Base-by-base conservation (phyloP, 1,140 invertebrate genomes). In the Macrotrachela quadricornifera region DNA sequence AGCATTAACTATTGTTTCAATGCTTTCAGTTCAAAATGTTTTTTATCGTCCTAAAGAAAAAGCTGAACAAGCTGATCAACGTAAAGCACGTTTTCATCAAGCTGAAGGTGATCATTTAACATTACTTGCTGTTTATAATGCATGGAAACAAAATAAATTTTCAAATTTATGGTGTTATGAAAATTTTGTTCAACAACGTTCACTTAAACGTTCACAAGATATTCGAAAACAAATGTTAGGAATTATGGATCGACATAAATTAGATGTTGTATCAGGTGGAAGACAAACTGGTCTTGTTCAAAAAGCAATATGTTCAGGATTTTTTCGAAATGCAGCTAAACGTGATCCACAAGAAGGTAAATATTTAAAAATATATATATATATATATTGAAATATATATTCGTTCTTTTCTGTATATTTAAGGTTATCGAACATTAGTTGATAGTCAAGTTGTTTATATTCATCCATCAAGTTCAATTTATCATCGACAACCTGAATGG, bases 131-230 rank as follows among this genome's bases (percentile, higher is more conserved):
- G 91, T 99, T 4, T 99, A 95, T 66, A 99, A 99, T 65, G 91
- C 90, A 18, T 99, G 94, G 94, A 87, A 87, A 63, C 95, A 95
- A 63, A 95, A 96, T 67, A 94, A 96, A 65, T 96, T 95, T 69
- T 91, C 85, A 1, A 92, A 88, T 67, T 85, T 88, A 0, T 99
- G 92, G 94, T 99, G 92, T 68, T 95, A 92, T 65, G 92, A 99
- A 67, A 99, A 99, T 72, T 99, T 97, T 71, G 86, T 99, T 10
- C 94, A 99, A 73, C 87, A 46, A n/a, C 71, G 92, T 17, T 96
- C 90, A 0, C 68, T 99, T 38, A 96, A 96, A 70, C 73, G 91
- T 50, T 87, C 92, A 0, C 91, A 97, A 70, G 94, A 99, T 73
- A 90, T 99, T 0, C 74, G 92, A 10, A 97, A 99, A 73, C 94